Conservation (phyloP, 1,140 invertebrate species). For the Drosophila watanabei region DNA sequence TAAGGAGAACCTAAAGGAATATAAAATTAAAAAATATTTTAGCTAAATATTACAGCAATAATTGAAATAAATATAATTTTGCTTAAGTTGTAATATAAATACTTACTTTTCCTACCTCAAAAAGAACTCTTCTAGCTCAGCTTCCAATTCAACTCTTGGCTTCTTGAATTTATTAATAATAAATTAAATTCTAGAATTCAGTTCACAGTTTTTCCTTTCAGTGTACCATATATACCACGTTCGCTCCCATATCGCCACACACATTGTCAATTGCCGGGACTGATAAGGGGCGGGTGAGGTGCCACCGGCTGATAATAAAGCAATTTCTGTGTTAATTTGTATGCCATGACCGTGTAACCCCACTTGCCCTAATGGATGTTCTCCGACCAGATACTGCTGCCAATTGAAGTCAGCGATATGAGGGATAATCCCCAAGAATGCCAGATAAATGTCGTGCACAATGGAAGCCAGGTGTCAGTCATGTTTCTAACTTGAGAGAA, state of each 20-base stretch:
- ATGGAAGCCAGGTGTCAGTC: constrained; percentile 1
- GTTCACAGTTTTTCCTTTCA: neutral
- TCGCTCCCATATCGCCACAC: constrained; percentile 38
- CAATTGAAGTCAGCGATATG: constrained; percentile 54
- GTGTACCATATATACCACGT: constrained; percentile 13
- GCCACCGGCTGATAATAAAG: constrained; percentile 61
- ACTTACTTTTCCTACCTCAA: neutral
- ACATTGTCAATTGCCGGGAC: constrained; percentile 63
- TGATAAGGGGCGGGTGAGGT: constrained; percentile 34
- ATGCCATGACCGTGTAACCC: constrained; percentile 67
- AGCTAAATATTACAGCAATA: too few species aligned
- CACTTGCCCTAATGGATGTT: constrained; percentile 64
- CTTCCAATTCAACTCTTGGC: rapidly evolving
- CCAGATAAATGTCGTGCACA: constrained; percentile 14
- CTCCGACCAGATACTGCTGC: constrained; percentile 54
- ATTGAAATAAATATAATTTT: too few species aligned
- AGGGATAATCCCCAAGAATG: constrained; percentile 25
- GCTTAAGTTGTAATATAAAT: too few species aligned
- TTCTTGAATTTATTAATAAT: neutral
- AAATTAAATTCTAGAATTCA: too few species aligned
- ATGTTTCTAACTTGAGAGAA: neutral
- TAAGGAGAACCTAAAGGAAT: too few species aligned
- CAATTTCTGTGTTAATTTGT: constrained; percentile 76
- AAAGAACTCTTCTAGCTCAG: neutral
- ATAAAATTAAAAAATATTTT: too few species aligned